A percentile compares a stretch with the other conserved stretches of the same genome.
phyloP scores from a whole-genome alignment of 2,797 vertebrate species.

The Coranthus polyacanthus region DNA sequence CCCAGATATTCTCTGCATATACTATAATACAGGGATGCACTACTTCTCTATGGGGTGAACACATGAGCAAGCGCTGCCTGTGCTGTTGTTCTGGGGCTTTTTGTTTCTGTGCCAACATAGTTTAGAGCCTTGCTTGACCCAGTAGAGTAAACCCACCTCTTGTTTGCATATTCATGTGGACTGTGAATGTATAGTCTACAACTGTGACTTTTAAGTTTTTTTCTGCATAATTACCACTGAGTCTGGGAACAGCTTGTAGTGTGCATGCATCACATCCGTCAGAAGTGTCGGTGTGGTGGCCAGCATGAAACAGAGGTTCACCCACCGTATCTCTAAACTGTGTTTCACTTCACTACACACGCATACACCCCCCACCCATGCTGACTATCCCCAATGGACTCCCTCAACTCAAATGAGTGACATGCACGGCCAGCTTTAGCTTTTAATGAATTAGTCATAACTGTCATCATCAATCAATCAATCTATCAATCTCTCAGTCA shows the following conservation, averaged over 20 bases:
- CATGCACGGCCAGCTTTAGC: slow-evolving; percentile 63
- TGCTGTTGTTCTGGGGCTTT: slow-evolving; percentile 44
- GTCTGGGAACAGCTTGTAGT: slow-evolving; percentile 29
- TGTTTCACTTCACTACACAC: slow-evolving; percentile 45
- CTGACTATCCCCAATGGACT: slow-evolving; percentile 34
- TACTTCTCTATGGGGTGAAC: slow-evolving; percentile 26
- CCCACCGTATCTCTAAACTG: slow-evolving; percentile 20
- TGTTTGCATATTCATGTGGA: slow-evolving; percentile 47
- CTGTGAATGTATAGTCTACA: slow-evolving; percentile 19
- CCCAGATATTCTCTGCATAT: slow-evolving; percentile 25
- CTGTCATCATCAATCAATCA: slow-evolving; percentile 84
- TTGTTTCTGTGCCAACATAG: slow-evolving; percentile 43
- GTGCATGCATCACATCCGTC: slow-evolving; percentile 72
- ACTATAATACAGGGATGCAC: slow-evolving; percentile 4
- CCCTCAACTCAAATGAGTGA: slow-evolving; percentile 69
- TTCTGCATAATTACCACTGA: slow-evolving; percentile 43
- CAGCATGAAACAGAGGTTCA: slow-evolving; percentile 60
- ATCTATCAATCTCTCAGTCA: slow-evolving; percentile 78
- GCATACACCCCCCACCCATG: neutral
- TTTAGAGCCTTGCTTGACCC: slow-evolving; percentile 53
- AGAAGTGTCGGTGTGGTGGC: slow-evolving; percentile 60
- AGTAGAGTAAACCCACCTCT: slow-evolving; percentile 51
- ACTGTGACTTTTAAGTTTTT: slow-evolving; percentile 18
- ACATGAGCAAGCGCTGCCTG: slow-evolving; percentile 30
- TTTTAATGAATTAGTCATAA: slow-evolving; percentile 83